Evolutionary conservation across 2,113 vertebrate genomes (phyloP).

Genomic region (Cyanistes caeruleus): DNA sequence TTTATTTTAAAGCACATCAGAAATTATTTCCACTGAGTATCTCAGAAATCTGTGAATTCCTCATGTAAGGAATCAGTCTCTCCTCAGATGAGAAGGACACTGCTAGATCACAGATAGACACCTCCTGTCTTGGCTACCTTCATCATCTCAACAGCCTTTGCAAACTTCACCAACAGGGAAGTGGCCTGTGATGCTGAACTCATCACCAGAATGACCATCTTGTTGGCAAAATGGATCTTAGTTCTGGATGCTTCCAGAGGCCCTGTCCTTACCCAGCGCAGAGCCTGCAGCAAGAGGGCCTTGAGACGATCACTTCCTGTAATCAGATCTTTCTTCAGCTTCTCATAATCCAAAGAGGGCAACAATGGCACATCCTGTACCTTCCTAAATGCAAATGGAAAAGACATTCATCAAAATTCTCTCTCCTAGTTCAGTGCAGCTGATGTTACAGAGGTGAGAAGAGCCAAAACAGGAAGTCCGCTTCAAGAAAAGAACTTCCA

Average conservation of each 20-base stretch:
- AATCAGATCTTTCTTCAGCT: conserved; percentile 90
- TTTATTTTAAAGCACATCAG: neutral
- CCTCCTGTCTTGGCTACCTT: neutral
- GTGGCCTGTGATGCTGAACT: neutral
- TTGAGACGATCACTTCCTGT: conserved; percentile 84
- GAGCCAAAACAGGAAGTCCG: neutral
- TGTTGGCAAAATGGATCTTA: neutral
- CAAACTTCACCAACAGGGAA: neutral
- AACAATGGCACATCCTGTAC: conserved; percentile 88
- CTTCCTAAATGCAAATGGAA: conserved; percentile 71
- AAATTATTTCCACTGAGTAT: neutral
- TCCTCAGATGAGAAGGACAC: neutral
- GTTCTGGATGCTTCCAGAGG: neutral
- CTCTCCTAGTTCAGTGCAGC: neutral
- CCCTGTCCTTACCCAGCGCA: conserved; percentile 87
- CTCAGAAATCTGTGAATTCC: neutral
- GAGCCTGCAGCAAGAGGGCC: conserved; percentile 90
- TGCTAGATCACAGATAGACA: neutral
- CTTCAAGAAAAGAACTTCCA: conserved; percentile 18
- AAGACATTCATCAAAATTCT: neutral
- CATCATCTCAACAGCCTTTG: neutral
- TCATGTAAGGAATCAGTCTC: neutral
- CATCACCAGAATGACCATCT: neutral
- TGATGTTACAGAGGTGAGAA: neutral
- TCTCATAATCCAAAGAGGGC: conserved; percentile 95